Conservation (phyloP, 1,140 invertebrate genomes). For the Euschistus heros region DNA sequence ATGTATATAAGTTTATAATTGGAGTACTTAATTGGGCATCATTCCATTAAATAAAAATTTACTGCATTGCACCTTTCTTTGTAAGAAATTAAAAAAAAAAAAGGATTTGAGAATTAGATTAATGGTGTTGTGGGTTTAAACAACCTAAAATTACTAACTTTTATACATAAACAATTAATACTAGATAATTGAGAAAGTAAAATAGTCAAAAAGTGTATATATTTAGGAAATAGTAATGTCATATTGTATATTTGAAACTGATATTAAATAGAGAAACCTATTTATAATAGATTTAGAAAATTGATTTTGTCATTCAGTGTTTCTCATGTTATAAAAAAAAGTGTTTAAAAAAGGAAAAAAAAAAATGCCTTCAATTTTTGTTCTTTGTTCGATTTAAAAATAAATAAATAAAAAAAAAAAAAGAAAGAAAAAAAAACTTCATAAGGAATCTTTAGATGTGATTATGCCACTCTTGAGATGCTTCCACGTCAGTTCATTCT, state of each 20-base stretch:
- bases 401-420: not conserved
- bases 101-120: not conserved
- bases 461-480: not conserved
- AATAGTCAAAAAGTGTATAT: conserved; percentile 4
- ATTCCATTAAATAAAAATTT: conserved; percentile 9
- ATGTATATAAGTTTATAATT: conserved; percentile 9
- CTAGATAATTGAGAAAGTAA: not conserved
- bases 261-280: conserved; percentile 11
- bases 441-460: not conserved
- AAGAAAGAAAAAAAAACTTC: conserved; percentile 3
- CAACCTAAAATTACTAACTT: conserved; percentile 15
- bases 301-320: conserved; percentile 5
- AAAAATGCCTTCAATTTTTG: not conserved
- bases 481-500: not conserved
- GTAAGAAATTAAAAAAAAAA: not conserved
- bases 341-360: not conserved
- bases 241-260: conserved; percentile 16
- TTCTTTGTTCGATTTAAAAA: not conserved
- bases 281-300: conserved; percentile 13
- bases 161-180: conserved; percentile 17
- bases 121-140: conserved; percentile 16
- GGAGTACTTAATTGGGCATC: conserved; percentile 16
- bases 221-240: conserved; percentile 5
- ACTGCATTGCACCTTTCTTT: conserved; percentile 5
- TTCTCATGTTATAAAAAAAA: not conserved